Base-by-base conservation (phyloP, 2,888 invertebrate species). In the Drosophila phalerata region DNA sequence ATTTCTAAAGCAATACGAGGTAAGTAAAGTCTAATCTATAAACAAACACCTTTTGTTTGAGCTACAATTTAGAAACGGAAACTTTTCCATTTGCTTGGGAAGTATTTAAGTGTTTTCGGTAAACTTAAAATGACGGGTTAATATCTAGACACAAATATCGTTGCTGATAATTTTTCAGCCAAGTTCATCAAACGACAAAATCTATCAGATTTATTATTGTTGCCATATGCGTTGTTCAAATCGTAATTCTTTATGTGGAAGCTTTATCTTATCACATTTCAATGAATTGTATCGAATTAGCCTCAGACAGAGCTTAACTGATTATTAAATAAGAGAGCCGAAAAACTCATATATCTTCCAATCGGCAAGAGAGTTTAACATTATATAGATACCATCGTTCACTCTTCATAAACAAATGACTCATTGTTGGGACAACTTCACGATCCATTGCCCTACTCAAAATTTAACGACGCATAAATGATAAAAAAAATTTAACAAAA, bases 261-360 rank as follows among this genome's bases (percentile, higher is more conserved):
- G n/a, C 37, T 32, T 69, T 73, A 76, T 76, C 76, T 76, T 69
- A 76, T 76, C 76, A 45, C 19, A 17, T 40, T 15, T n/a, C 48
- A 74, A 43, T 55, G 38, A 65, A 75, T 47, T 42, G 28, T 53
- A 38, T 55, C 55, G 66, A 60, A 75, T 69, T 62, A 65, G 70
- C 38, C 28, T 11, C 40, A 45, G 47, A 63, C 47, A 47, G 48
- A 49, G 58, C 65, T 42, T 52, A 56, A 55, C 28, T 37, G 28
- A 37, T 61, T 38, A 34, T 19, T 32, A 22, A 61, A 43, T 61
- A 25, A 47, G 25, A 47, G 34, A 11, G 15, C 10, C 1, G 10
- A 11, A 17, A 3, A 45, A 13, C 25, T 47, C 57, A 37, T 15
- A 55, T 40, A 53, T 30, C 25, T 42, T 13, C 3, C 17, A 40